A percentile compares a stretch with the other conserved stretches of the same genome.
Evolutionary conservation across 2,113 vertebrate genomes (phyloP).

Genomic region (Vulpes vulpes): DNA sequence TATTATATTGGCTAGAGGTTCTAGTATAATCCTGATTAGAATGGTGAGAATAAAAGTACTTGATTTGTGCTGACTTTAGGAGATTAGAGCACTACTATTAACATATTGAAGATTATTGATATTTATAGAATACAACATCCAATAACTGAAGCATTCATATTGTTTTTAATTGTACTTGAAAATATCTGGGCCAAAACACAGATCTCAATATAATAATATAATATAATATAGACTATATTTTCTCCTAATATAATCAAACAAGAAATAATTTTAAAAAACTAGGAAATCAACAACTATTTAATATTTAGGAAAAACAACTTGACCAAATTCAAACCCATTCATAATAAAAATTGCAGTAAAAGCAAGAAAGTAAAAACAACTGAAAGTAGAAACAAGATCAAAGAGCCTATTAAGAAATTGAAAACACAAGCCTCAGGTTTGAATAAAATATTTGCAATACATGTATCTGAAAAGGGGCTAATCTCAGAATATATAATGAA

Average conservation of each 20-base stretch:
- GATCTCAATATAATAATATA: background rate
- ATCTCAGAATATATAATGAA: slow-evolving; percentile 6
- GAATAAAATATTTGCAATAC: background rate
- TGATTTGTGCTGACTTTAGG: background rate
- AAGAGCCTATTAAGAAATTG: background rate
- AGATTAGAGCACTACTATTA: background rate
- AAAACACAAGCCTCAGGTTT: background rate
- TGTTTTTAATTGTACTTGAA: background rate
- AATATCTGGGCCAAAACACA: background rate
- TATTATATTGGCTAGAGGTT: background rate
- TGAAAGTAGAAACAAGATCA: background rate
- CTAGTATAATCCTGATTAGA: background rate
- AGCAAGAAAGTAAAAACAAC: too few relatives aligned
- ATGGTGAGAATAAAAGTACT: background rate
- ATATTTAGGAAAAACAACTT: background rate
- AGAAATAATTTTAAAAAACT: background rate
- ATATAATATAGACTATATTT: background rate
- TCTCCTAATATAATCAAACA: background rate
- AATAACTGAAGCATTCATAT: background rate
- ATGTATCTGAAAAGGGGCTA: background rate
- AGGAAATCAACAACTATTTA: background rate
- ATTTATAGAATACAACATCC: background rate
- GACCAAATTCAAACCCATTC: background rate
- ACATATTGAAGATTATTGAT: background rate
- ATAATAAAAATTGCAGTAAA: background rate